These are phyloP conservation scores for Numenius phaeopus DNA, from an alignment of 2,797 vertebrate species.

Conservation along the genomic window DNA sequence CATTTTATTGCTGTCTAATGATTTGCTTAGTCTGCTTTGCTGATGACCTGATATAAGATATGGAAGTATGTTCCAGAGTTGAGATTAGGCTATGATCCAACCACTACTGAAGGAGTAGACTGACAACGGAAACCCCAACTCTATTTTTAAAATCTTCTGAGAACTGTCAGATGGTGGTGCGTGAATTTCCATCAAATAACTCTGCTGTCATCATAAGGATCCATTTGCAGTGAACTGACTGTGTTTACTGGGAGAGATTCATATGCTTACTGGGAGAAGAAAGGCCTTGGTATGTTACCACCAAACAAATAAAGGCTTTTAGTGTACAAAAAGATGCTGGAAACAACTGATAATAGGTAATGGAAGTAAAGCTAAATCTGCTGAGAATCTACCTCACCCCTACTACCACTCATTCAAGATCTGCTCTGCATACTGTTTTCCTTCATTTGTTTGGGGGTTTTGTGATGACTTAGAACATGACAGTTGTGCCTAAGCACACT, in stretches of 20 bases:
- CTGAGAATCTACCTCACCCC: background rate
- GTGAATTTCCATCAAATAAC: conserved; percentile 87
- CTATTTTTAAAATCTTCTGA: conserved; percentile 86
- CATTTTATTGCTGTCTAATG: background rate
- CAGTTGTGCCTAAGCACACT: background rate
- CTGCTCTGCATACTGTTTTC: background rate
- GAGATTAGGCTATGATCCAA: conserved; percentile 55
- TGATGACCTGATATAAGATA: conserved; percentile 60
- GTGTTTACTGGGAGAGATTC: conserved; percentile 68
- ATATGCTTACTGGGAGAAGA: background rate
- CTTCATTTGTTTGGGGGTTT: background rate
- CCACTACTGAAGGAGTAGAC: conserved; percentile 50
- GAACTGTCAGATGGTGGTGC: conserved; percentile 76
- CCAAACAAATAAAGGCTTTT: background rate
- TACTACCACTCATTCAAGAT: background rate
- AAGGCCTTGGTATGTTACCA: background rate
- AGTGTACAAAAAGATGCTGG: background rate
- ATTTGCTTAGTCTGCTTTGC: conserved; percentile 21
- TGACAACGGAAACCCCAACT: conserved; percentile 77
- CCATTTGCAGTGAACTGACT: conserved; percentile 77
- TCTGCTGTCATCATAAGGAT: conserved; percentile 77
- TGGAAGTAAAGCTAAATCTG: background rate
- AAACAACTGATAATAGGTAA: background rate
- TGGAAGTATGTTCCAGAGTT: conserved; percentile 57
- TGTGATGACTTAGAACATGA: background rate